Evolutionary conservation across 2,888 invertebrate species (phyloP).

Genomic region (Clanis bilineata): DNA sequence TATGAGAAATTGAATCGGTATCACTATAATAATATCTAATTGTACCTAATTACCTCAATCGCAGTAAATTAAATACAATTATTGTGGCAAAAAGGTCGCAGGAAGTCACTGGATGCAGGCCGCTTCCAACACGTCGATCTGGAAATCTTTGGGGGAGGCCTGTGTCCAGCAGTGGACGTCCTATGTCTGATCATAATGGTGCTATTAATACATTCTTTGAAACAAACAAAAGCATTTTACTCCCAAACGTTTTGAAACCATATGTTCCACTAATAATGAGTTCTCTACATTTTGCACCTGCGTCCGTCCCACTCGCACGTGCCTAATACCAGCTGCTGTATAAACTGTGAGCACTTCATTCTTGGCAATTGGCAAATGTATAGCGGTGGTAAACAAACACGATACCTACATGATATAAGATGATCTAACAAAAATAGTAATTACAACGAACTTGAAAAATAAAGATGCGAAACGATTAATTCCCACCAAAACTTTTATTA

Average conservation of each 20-base stretch:
- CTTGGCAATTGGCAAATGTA: not conserved
- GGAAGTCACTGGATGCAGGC: no score
- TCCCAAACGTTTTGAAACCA: conserved; percentile 45
- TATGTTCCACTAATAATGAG: conserved; percentile 61
- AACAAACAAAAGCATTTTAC: conserved; percentile 26
- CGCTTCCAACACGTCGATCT: no score
- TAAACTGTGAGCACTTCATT: not conserved
- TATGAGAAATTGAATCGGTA: no score
- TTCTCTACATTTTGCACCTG: conserved; percentile 65
- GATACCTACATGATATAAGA: not conserved
- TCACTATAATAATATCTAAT: not conserved
- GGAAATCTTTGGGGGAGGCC: no score
- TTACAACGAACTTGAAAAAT: not conserved
- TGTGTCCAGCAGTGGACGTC: no score
- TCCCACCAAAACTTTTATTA: not conserved
- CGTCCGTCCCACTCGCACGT: conserved; percentile 76
- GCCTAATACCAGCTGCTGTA: conserved; percentile 44
- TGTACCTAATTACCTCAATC: not conserved
- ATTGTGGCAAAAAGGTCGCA: no score
- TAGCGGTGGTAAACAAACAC: not conserved
- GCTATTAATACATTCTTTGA: not conserved
- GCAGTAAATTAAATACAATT: not conserved
- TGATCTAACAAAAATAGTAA: not conserved
- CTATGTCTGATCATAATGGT: not conserved
- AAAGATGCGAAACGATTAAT: not conserved